Evolutionary conservation across 2,113 vertebrate species (phyloP), one percentile per base, ranked within the genome.

Genomic region (Apodemus sylvaticus): DNA sequence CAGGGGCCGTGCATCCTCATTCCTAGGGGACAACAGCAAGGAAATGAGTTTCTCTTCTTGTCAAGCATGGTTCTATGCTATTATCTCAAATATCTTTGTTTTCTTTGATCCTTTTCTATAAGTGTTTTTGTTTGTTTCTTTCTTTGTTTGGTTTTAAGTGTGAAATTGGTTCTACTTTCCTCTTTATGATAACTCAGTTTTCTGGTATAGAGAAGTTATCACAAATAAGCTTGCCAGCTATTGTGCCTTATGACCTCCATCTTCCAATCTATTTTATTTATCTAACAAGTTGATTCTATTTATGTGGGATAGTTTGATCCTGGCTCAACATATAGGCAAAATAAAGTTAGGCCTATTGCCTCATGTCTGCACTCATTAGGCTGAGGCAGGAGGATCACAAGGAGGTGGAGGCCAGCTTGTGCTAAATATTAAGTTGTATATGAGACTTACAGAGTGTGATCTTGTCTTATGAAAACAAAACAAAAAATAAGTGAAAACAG

Each of bases 1-100:
- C 24, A 64, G 42, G 31, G 8, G 11, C 0, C 24, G 17, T 24
- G 1, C 0, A 42, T 12, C 4, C 5, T 5, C 11, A 34, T 55
- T 3, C 39, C 34, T 7, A 55, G 53, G 6, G 17, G 79, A 36
- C 14, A 48, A 19, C 22, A 31, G 4, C 7, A 5, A 13, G 17
- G 11, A 3, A 42, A 29, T 78, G 13, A 2, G 0, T 70, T 26
- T 79, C 20, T 78, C 36, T 58, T 24, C 20, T 11, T 36, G 16
- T 14, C 4, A 48, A 9, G 0, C 1, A 66, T 3, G 34, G 9
- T 16, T 70, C 6, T n/a, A 7, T 86, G 13, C 9, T 20, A 5
- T n/a, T 7, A 5, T 34, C 0, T 29, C 64, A 36, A 7, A 19
- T 55, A 5, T 12, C 1, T 62, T 22, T 11, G 10, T 78, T 76